phyloP scores from a whole-genome alignment of 2,797 vertebrate species.

The Anguilla obscura region DNA sequence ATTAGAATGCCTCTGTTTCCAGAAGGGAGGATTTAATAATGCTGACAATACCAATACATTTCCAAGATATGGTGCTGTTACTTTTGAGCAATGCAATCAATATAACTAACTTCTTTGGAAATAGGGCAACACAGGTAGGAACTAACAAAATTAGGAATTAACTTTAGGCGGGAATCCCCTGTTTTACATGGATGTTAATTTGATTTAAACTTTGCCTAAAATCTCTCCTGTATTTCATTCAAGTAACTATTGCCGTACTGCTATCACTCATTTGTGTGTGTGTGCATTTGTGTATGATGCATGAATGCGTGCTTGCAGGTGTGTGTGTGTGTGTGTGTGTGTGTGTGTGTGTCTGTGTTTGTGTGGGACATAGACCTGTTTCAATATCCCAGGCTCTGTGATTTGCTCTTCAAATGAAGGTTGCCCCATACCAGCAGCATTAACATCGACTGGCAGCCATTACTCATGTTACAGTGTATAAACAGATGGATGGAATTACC shows the following conservation, averaged over 20 bases:
- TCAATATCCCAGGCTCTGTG: neutral
- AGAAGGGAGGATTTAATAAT: neutral
- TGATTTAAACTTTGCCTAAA: neutral
- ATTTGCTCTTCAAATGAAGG: conserved; percentile 24
- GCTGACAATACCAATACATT: neutral
- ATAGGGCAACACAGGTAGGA: too few relatives aligned
- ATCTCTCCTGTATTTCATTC: neutral
- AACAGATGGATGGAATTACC: conserved; percentile 45
- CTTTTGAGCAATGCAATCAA: neutral
- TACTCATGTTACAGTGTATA: conserved; percentile 31
- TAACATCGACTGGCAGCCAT: conserved; percentile 27
- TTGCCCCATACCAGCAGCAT: conserved; percentile 20
- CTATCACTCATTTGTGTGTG: neutral
- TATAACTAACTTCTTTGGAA: neutral
- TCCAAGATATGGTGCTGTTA: neutral
- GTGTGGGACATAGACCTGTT: neutral
- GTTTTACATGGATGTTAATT: neutral
- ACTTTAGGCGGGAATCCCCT: neutral
- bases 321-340: neutral
- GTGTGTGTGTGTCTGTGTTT: conserved; percentile 20
- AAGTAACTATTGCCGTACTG: neutral
- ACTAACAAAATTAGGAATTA: neutral
- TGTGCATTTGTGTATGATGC: neutral
- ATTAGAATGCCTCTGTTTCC: neutral
- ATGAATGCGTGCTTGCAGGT: neutral